Base-by-base conservation (phyloP, 2,888 invertebrate genomes). In the Subacronicta megacephala region DNA sequence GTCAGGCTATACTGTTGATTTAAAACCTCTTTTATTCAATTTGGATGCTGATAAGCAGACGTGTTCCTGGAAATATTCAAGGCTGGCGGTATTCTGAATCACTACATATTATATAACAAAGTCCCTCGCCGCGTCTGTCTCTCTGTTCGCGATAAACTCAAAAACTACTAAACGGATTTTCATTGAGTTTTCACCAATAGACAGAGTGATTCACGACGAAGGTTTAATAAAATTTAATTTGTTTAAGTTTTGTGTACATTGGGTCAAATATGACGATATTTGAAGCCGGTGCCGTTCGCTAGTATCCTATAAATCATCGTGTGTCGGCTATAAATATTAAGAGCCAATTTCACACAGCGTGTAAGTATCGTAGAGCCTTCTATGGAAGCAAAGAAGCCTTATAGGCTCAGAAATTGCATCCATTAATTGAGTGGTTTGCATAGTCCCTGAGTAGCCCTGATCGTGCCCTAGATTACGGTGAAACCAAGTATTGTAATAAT, bases 371-470 rank as follows among this genome's bases (percentile, higher is more conserved):
- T 40, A 60, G 38, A 53, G 47, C 77, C 77, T 65, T 69, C 42
- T 57, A 62, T 56, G 74, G 77, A 36, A 26, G 37, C 43, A 38
- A 54, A 72, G 53, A 61, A 73, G 63, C 69, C 61, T 76, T 76
- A 77, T 59, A 49, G 13, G 63, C 41, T 36, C 37, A 37, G 45
- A 60, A 41, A 55, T 71, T 54, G 57, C 45, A 58, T 55, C 16
- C 40, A 65, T 42, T 36, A 26, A 20, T 13, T 23, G 64, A 68
- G 64, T 60, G 58, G 73, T 75, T 72, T 64, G 36, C 41, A 40
- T 59, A 55, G 50, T 61, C 44, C 42, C 26, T 26, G 46, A 50
- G n/a, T n/a, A 56, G 60, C 52, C 42, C 45, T 62, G 54, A 54
- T 51, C 58, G 46, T 59, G 68, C 38, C 55, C 58, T 67, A 57